Evolutionary conservation across 2,797 vertebrate genomes (phyloP), one percentile per base, ranked within the genome.

Genomic region (Macropodus opercularis): DNA sequence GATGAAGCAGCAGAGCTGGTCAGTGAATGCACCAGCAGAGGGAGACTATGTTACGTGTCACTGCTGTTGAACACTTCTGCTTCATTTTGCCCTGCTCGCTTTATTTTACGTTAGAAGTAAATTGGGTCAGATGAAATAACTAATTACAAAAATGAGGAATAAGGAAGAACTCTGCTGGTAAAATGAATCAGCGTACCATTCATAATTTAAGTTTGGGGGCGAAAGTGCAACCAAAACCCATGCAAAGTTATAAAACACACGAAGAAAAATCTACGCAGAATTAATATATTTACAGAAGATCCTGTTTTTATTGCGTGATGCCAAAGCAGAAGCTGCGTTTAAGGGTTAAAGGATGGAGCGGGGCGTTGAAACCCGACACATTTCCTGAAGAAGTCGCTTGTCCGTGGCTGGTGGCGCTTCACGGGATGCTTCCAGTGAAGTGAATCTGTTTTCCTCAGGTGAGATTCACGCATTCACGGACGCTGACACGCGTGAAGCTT

Each of bases 11-110:
- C 31, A 69, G 51, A 55, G 55, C 17, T 49, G 63, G 58, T 75
- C 65, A 63, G 38, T 71, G 57, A 78, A 83, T 40, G 52, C 79
- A 84, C 88, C 90, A 88, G 79, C 82, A 90, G 90, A 84, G 87
- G 88, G 89, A 86, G 85, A 81, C 81, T 64, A 75, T 55, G 85
- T 69, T 68, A 83, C 82, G 76, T 62, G 57, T 63, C 27, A 76
- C 21, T n/a, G 23, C 29, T 56, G 19, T 4, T 36, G 66, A 0
- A 18, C 42, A 14, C 17, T 40, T 31, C 17, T 41, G 27, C 17
- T 47, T 26, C 8, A 5, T 21, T 35, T 15, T 3, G n/a, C 3
- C 0, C 11, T 3, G 2, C 47, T 58, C 41, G 12, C 8, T 13
- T 11, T 2, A 24, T 12, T n/a, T 40, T 50, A 61, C 3, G 23